A percentile compares a stretch with the other conserved stretches of the same genome.
Conservation (phyloP, 2,888 invertebrate species). For the Hartigia nigra region DNA sequence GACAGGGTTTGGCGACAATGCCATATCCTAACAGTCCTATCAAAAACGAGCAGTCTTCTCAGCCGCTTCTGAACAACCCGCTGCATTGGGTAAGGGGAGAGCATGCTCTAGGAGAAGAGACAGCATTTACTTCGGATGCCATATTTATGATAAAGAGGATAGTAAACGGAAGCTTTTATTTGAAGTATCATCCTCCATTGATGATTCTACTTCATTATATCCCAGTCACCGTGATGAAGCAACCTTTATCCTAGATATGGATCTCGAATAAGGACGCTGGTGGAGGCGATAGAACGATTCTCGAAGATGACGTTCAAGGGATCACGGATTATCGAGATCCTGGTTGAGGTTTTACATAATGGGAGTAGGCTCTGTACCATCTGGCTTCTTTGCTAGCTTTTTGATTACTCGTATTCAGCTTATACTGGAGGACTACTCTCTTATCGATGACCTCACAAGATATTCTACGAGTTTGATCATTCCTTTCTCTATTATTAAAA, state of each 20-base stretch:
- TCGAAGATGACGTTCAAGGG: neutral
- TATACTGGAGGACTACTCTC: neutral
- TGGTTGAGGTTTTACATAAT: neutral
- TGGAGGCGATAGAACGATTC: neutral
- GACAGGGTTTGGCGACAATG: neutral
- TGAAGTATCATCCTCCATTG: neutral
- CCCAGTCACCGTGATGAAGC: neutral
- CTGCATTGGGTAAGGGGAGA: constrained; percentile 22
- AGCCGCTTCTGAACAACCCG: constrained; percentile 22
- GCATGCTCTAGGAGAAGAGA: constrained; percentile 17
- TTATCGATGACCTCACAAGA: neutral
- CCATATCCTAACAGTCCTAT: neutral
- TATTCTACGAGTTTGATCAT: neutral
- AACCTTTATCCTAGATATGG: neutral
- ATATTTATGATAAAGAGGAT: constrained; percentile 17
- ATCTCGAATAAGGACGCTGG: neutral
- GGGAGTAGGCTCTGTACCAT: neutral
- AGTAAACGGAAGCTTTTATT: neutral
- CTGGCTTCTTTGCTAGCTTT: neutral
- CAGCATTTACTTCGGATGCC: constrained; percentile 12
- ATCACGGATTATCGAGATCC: neutral
- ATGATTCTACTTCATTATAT: neutral
- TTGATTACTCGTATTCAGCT: neutral
- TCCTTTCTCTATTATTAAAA: neutral
- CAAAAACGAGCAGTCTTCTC: constrained; percentile 1